Base-by-base conservation (phyloP, 2,113 vertebrate genomes). In the Brachypteracias leptosomus region DNA sequence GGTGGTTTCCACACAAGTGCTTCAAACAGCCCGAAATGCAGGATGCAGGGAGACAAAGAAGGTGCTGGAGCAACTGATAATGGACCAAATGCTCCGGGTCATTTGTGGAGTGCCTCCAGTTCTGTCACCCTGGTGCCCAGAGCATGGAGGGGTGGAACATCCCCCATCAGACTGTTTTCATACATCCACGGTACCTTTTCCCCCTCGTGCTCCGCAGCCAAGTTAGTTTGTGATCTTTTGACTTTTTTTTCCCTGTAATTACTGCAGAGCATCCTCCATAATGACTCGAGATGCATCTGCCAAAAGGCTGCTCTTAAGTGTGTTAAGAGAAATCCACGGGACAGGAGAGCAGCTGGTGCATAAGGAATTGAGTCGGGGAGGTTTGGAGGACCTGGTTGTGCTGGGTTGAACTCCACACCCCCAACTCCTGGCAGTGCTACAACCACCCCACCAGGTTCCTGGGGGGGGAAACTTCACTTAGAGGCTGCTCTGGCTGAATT, bases 221-320 rank as follows among this genome's bases (percentile, higher is more conserved):
- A 88, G 76, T 84, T 81, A 84, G 92, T 95, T 86, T 72, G 63
- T 86, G 88, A 90, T 92, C 92, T 93, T 96, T 94, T 88, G 82
- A 80, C 93, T 93, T 67, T 47, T 47, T 85, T 88, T 58, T 94
- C 90, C 73, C 40, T 65, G 55, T 90, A 94, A 96, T 97, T 96
- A 88, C 71, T 51, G 81, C 58, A 49, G 85, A 94, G 72, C 65
- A 77, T 95, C 55, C 79, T 93, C 89, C 82, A 35, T 90, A 90
- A 88, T 51, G 52, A 88, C 63, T 80, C 6, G 7, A 90, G 82
- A 59, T 90, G 29, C 68, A 65, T 96, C 93, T 95, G 68, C 92
- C 92, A 71, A 11, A 88, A 95, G 63, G 62, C 55, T 83, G 42
- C 80, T 58, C 78, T 15, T 88, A 77, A 95, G 93, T 75, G 83